Conservation (phyloP, 2,113 vertebrate species). For the Elaphurus davidianus region DNA sequence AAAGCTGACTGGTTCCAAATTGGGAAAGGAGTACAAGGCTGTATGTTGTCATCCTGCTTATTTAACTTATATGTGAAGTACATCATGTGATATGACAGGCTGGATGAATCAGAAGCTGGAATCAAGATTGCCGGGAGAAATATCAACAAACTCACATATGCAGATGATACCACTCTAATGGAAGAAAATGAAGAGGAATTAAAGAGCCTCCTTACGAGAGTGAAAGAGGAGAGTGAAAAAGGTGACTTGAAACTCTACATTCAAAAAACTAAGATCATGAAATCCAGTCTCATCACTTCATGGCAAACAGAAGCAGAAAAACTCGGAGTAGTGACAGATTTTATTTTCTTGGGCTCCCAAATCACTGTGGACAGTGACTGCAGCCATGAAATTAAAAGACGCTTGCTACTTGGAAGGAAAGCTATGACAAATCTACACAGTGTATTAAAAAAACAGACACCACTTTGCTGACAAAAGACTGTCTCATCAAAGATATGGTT, state of each 20-base stretch:
- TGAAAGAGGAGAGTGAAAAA: neutral
- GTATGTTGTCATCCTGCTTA: neutral
- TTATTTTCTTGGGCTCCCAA: neutral
- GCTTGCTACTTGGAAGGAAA: neutral
- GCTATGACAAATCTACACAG: neutral
- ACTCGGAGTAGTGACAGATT: neutral
- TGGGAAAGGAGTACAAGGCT: neutral
- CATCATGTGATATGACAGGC: neutral
- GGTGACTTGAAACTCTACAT: neutral
- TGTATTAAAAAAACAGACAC: neutral
- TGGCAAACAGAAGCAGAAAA: neutral
- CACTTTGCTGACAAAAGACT: neutral
- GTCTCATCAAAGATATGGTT: neutral
- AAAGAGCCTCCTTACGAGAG: neutral
- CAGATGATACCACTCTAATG: neutral
- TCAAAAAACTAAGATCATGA: neutral
- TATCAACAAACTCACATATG: neutral
- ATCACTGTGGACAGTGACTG: neutral
- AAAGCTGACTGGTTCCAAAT: neutral
- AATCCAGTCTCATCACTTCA: neutral
- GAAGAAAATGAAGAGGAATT: neutral
- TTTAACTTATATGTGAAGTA: neutral
- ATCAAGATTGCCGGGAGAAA: neutral
- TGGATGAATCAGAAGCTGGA: neutral
- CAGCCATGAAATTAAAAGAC: neutral